Conservation (phyloP, 1,140 invertebrate species). For the Drosophila sp. region DNA sequence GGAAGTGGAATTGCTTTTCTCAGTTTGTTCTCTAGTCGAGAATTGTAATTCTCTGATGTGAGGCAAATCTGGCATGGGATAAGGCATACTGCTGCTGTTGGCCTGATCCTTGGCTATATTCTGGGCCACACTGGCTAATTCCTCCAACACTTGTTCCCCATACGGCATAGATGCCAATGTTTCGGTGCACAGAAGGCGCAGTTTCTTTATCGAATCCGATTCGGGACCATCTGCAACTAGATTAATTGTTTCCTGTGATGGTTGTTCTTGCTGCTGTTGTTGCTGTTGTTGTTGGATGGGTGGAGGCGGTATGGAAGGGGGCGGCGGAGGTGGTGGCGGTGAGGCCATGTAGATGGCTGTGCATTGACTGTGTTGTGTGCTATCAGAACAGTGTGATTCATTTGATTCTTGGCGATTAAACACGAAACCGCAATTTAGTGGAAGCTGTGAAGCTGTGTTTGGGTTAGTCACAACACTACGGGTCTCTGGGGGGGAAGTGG, state of each 20-base stretch:
- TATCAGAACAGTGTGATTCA: conserved; percentile 83
- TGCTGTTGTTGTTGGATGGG: background rate
- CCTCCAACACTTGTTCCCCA: conserved; percentile 86
- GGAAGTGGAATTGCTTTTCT: conserved; percentile 16
- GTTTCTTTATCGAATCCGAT: conserved; percentile 71
- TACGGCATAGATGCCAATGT: conserved; percentile 87
- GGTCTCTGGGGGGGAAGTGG: conserved; percentile 2
- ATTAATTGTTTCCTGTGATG: conserved; percentile 39
- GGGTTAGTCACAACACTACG: background rate
- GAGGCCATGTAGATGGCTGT: conserved; percentile 84
- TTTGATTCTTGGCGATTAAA: conserved; percentile 77
- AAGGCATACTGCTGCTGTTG: conserved; percentile 62
- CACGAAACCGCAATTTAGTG: conserved; percentile 27
- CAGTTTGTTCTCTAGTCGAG: conserved; percentile 3
- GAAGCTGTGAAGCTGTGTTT: conserved; percentile 10
- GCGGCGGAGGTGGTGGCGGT: conserved; percentile 36
- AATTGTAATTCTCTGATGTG: conserved; percentile 68
- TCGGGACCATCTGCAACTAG: conserved; percentile 47
- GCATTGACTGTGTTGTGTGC: conserved; percentile 84
- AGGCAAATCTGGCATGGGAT: conserved; percentile 70
- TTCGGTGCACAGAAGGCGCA: conserved; percentile 85
- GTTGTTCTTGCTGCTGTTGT: conserved; percentile 15
- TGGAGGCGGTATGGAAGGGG: conserved; percentile 19
- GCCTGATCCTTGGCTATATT: conserved; percentile 80
- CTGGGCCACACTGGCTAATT: conserved; percentile 87